phyloP scores from a whole-genome alignment of 2,888 invertebrate genomes.

The Zeuzera pyrina region DNA sequence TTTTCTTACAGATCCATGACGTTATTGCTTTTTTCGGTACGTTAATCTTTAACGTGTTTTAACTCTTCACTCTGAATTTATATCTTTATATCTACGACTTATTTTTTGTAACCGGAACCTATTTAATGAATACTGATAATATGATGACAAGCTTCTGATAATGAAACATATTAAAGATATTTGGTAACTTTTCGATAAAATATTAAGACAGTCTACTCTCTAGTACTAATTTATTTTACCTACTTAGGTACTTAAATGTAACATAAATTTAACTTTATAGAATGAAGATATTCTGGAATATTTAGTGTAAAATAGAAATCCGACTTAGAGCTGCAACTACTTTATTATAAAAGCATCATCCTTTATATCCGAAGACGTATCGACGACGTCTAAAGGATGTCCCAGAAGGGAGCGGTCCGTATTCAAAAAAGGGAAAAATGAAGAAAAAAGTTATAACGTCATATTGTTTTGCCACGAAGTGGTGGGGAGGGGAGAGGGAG shows the following conservation, averaged over 20 bases:
- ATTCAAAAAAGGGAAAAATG: conserved; percentile 67
- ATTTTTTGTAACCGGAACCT: too few species aligned
- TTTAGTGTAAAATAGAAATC: too few species aligned
- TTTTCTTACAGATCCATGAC: conserved; percentile 38
- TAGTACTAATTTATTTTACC: too few species aligned
- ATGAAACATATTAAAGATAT: too few species aligned
- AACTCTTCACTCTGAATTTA: conserved; percentile 5
- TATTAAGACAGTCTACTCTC: too few species aligned
- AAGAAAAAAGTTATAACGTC: conserved; percentile 71
- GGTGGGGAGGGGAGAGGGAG: conserved; percentile 34
- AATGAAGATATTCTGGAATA: too few species aligned
- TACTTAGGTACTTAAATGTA: too few species aligned
- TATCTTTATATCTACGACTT: too few species aligned
- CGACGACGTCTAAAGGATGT: conserved; percentile 46
- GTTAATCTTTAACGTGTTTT: conserved; percentile 42
- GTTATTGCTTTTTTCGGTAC: conserved; percentile 42
- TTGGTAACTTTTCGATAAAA: too few species aligned
- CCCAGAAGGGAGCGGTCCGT: conserved; percentile 50
- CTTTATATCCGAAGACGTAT: conserved; percentile 43
- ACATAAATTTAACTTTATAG: too few species aligned
- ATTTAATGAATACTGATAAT: too few species aligned
- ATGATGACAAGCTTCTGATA: too few species aligned
- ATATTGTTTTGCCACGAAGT: conserved; percentile 70
- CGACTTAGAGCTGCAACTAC: conserved; percentile 5
- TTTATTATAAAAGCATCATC: conserved; percentile 30